Evolutionary conservation across 2,888 invertebrate species (phyloP).

Genomic region (Megastigmus dorsalis): DNA sequence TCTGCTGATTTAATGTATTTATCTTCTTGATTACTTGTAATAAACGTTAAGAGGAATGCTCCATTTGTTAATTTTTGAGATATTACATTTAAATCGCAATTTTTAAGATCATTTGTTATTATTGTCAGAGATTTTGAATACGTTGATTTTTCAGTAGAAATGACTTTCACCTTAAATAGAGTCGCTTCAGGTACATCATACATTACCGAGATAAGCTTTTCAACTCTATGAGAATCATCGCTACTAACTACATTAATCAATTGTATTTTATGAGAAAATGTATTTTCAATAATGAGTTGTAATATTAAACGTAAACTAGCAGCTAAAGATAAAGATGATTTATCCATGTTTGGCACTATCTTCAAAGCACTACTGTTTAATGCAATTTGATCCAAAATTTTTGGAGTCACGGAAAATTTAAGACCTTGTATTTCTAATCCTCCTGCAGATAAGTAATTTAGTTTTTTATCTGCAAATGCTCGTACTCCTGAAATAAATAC

Average conservation of each 20-base stretch:
- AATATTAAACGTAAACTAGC: constrained; percentile 27
- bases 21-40: constrained; percentile 11
- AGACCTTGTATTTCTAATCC: constrained; percentile 78
- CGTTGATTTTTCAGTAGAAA: constrained; percentile 9
- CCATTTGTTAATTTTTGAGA: constrained; percentile 1
- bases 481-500: constrained; percentile 21
- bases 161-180: constrained; percentile 1
- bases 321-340: constrained; percentile 2
- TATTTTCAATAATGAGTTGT: constrained; percentile 48
- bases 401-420: constrained; percentile 66
- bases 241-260: constrained; percentile 25
- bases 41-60: constrained; percentile 38
- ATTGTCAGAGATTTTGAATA: constrained; percentile 40
- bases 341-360: constrained; percentile 23
- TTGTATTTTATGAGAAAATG: constrained; percentile 29
- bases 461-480: constrained; percentile 61
- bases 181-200: constrained; percentile 30
- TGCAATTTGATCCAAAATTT: constrained; percentile 17
- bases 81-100: constrained; percentile 7
- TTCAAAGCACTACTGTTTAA: constrained; percentile 1
- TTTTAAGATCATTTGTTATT: not conserved
- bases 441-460: constrained; percentile 74
- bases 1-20: constrained; percentile 1
- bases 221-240: not conserved
- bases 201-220: not conserved